These are phyloP conservation scores for Nannospalax galili DNA, from an alignment of 2,113 vertebrate species.

Conservation along the genomic window DNA sequence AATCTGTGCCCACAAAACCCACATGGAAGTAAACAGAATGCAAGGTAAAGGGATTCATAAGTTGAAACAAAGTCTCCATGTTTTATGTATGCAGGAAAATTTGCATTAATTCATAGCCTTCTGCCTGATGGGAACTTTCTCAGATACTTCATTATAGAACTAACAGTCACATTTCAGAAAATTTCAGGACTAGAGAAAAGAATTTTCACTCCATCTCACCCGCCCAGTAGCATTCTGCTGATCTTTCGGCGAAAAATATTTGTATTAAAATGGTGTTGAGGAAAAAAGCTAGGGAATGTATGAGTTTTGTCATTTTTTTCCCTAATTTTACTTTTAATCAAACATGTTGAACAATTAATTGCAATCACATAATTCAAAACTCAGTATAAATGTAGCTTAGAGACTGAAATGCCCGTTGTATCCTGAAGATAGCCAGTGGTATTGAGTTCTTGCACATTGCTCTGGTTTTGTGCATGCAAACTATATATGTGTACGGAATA, in stretches of 20 bases:
- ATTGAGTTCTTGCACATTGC: not conserved
- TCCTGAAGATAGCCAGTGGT: not conserved
- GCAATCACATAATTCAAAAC: slow-evolving; percentile 41
- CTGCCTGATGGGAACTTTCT: slow-evolving; percentile 72
- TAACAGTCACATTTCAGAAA: slow-evolving; percentile 49
- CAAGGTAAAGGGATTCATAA: slow-evolving; percentile 74
- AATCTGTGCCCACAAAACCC: slow-evolving; percentile 50
- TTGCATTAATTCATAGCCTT: slow-evolving; percentile 82
- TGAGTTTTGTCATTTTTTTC: not conserved
- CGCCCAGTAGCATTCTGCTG: not conserved
- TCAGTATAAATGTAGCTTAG: not conserved
- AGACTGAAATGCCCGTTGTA: not conserved
- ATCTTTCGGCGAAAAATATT: slow-evolving; percentile 1
- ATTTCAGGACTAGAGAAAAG: slow-evolving; percentile 32
- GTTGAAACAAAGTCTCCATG: slow-evolving; percentile 70
- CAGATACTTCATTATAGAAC: slow-evolving; percentile 72
- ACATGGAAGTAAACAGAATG: not conserved
- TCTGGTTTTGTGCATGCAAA: not conserved
- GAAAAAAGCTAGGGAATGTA: not conserved
- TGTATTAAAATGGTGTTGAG: not conserved
- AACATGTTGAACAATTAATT: slow-evolving; percentile 9
- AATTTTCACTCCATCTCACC: not conserved
- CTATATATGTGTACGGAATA: not conserved
- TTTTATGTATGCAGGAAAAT: slow-evolving; percentile 76
- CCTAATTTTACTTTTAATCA: slow-evolving; percentile 17